Base-by-base conservation (phyloP, 2,113 vertebrate species). In the Glareola pratincola region DNA sequence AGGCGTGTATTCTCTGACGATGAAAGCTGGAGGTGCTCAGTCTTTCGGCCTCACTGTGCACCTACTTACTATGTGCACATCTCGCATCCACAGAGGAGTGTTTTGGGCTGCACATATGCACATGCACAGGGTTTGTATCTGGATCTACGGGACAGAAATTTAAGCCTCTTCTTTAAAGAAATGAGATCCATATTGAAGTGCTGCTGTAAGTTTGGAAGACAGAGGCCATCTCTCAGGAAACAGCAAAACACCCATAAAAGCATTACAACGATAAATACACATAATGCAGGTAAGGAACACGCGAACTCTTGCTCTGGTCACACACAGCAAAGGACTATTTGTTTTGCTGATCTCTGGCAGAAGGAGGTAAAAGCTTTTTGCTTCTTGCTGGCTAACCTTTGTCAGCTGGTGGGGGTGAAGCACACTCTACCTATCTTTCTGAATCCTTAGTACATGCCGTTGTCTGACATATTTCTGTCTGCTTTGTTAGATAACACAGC, bases 21-120 rank as follows among this genome's bases (percentile, higher is more conserved):
- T 2, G 47, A 47, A n/a, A 48, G 36, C 39, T 69, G 59, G 14
- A 74, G 45, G 14, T 64, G 8, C 63, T 54, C 36, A n/a, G 34
- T 9, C 54, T 8, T 13, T 34, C 67, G 53, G 14, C 41, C 68
- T 80, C 50, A 3, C 59, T 17, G 34, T 50, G 37, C 69, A 41
- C 36, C 48, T 59, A 3, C 41, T 66, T 22, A 23, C n/a, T 6
- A 13, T 10, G 43, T 32, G 50, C 20, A 4, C 30, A 24, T 13
- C 43, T 27, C 5, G 1, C 18, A 7, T 23, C 8, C 0, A 0
- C 3, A 13, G 21, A 20, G 43, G 34, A 66, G 13, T 2, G 34
- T 7, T 74, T 53, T 51, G 23, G 19, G 3, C 24, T n/a, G 4
- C 10, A 14, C 12, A 3, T 3, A 2, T 11, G 32, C 51, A 30